Evolutionary conservation across 2,797 vertebrate species (phyloP).

Genomic region (Cheirogaleus major): DNA sequence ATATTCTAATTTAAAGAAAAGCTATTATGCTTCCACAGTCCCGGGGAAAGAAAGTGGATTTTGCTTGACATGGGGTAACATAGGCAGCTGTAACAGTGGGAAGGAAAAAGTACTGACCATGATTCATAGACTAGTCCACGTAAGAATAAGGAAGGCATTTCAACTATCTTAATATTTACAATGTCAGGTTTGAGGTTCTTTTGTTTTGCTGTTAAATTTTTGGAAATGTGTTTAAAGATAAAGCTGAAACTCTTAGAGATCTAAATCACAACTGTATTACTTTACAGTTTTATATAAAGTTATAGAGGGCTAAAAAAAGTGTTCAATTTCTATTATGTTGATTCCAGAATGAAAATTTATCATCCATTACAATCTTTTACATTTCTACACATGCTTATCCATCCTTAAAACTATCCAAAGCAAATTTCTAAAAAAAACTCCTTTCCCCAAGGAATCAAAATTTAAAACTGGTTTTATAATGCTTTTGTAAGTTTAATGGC

Average conservation of each 20-base stretch:
- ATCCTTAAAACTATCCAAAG: constrained; percentile 29
- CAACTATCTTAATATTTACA: constrained; percentile 10
- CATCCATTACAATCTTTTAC: background rate
- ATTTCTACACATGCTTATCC: background rate
- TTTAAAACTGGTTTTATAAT: constrained; percentile 56
- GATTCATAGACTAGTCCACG: background rate
- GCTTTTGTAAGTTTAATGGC: background rate
- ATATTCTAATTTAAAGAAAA: constrained; percentile 34
- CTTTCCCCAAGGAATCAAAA: constrained; percentile 34
- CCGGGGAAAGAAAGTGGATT: background rate
- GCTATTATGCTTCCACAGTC: background rate
- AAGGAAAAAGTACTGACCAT: background rate
- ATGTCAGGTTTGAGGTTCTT: background rate
- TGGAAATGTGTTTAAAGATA: background rate
- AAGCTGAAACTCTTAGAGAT: background rate
- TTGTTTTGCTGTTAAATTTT: constrained; percentile 47
- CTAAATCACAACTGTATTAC: constrained; percentile 29
- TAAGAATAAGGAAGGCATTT: constrained; percentile 37
- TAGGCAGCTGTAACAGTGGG: background rate
- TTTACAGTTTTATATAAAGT: constrained; percentile 6
- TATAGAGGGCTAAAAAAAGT: background rate
- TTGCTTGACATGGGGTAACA: background rate
- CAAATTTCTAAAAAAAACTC: constrained; percentile 41
- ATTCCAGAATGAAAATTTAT: background rate
- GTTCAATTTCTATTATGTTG: background rate